Percentiles rank a stretch among this genome's conserved stretches.
Evolutionary conservation across 2,888 invertebrate species (phyloP).

Genomic region (Ophion ellenae): DNA sequence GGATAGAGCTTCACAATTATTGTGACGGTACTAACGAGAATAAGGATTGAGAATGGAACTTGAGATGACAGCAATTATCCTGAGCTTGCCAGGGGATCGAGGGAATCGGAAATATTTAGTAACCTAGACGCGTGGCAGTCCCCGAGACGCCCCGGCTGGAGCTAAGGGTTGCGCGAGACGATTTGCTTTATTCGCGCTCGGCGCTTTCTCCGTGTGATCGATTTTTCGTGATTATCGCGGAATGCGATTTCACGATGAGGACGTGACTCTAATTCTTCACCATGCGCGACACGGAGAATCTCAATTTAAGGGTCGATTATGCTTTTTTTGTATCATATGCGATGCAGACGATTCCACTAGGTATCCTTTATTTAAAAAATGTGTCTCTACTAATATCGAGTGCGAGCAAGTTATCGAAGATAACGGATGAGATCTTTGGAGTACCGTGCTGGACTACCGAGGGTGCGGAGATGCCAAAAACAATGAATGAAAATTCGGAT

Average conservation of each 20-base stretch:
- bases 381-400: neutral
- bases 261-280: conserved; percentile 56
- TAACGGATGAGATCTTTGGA: no score
- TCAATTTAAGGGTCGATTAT: conserved; percentile 12
- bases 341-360: neutral
- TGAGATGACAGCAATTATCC: conserved; percentile 49
- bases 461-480: neutral
- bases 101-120: conserved; percentile 58
- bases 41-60: conserved; percentile 32
- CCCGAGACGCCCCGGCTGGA: conserved; percentile 6
- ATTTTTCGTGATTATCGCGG: conserved; percentile 54
- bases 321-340: neutral
- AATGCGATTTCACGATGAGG: conserved; percentile 52
- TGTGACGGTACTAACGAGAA: conserved; percentile 12
- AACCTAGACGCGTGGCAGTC: conserved; percentile 54
- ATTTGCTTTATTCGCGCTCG: conserved; percentile 18
- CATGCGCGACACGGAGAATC: neutral
- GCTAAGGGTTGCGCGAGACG: conserved; percentile 50
- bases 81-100: conserved; percentile 30
- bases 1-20: neutral
- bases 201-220: conserved; percentile 37
- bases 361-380: neutral
- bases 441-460: neutral
- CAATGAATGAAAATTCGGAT: conserved; percentile 24
- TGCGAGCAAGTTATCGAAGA: no score